A percentile compares a stretch with the other conserved stretches of the same genome.
Evolutionary conservation across 2,888 invertebrate genomes (phyloP).

Genomic region (Cerastis leucographa): DNA sequence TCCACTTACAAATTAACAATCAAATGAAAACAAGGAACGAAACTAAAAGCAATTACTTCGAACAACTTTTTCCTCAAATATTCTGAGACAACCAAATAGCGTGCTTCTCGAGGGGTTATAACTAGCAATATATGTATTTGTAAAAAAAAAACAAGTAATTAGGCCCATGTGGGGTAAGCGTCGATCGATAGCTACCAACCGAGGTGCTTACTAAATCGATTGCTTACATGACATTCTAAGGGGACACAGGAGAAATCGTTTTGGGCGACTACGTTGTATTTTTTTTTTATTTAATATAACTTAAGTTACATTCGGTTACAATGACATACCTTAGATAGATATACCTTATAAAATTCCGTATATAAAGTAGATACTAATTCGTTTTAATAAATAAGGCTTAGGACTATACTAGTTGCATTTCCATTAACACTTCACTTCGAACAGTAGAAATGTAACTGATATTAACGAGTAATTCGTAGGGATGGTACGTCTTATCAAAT

Average conservation of each 20-base stretch:
- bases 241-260: conserved; percentile 7
- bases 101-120: conserved; percentile 35
- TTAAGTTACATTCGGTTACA: neutral
- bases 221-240: conserved; percentile 65
- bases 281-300: no score
- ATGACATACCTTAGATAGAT: neutral
- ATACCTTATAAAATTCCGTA: neutral
- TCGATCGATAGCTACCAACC: conserved; percentile 63
- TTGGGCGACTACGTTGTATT: neutral
- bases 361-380: neutral
- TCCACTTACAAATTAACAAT: conserved; percentile 14
- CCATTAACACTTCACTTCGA: neutral
- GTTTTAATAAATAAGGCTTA: neutral
- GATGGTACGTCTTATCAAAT: no score
- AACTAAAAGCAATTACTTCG: conserved; percentile 24
- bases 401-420: neutral
- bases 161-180: conserved; percentile 50
- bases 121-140: conserved; percentile 37
- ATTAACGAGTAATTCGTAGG: no score
- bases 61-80: conserved; percentile 29
- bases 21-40: conserved; percentile 11
- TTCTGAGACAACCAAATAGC: conserved; percentile 38
- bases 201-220: conserved; percentile 66
- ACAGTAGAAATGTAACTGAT: neutral
- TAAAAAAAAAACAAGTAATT: conserved; percentile 67